Percentiles rank a stretch among this genome's conserved stretches.
Evolutionary conservation across 1,140 invertebrate genomes (phyloP).

Genomic region (Drosophila nannoptera): DNA sequence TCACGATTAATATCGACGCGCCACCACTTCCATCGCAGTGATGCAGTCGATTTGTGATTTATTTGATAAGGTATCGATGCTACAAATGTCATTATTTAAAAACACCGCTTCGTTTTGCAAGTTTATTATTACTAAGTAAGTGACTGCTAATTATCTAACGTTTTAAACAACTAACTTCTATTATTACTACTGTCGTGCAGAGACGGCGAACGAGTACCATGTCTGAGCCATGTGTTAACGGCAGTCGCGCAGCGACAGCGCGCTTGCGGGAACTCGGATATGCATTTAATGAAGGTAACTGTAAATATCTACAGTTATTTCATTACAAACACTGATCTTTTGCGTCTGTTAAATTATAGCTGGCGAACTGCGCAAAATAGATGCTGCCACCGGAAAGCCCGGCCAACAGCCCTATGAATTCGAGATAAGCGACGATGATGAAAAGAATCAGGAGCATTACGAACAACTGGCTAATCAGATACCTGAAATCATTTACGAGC

Average conservation of each 20-base stretch:
- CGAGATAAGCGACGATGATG: constrained; percentile 81
- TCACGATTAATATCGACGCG: not conserved
- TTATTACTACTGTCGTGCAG: not conserved
- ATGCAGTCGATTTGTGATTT: not conserved
- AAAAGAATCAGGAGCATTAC: constrained; percentile 85
- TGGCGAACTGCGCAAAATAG: constrained; percentile 82
- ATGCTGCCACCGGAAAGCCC: constrained; percentile 78
- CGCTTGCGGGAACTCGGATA: constrained; percentile 62
- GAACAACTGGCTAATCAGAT: constrained; percentile 85
- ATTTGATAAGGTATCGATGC: constrained; percentile 5
- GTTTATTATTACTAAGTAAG: constrained; percentile 20
- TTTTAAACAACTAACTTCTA: constrained; percentile 3
- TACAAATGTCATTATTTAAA: not conserved
- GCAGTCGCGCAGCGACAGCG: constrained; percentile 44
- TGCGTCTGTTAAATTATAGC: constrained; percentile 68
- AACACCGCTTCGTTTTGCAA: constrained; percentile 4
- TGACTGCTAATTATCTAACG: not conserved
- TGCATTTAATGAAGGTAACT: constrained; percentile 63
- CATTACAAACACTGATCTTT: not conserved
- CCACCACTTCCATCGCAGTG: not conserved
- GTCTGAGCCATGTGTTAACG: constrained; percentile 9
- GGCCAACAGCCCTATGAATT: constrained; percentile 83
- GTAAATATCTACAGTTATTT: not conserved
- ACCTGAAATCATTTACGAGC: constrained; percentile 84
- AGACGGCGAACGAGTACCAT: constrained; percentile 1